These are phyloP conservation scores for Saxidomus purpurata DNA, from an alignment of 1,140 invertebrate genomes.

Conservation along the genomic window DNA sequence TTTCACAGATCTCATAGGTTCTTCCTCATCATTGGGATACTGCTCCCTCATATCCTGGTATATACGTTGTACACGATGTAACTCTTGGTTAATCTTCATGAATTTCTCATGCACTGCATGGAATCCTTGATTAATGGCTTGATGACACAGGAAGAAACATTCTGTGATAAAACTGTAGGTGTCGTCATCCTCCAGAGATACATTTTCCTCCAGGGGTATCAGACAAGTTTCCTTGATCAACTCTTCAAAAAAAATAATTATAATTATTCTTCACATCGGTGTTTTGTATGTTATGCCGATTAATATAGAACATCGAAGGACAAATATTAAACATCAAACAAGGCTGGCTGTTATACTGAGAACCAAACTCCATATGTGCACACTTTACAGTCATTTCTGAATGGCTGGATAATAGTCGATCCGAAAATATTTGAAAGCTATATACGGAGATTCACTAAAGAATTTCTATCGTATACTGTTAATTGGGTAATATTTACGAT, in stretches of 20 bases:
- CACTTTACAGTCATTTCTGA: too few species aligned
- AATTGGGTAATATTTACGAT: too few species aligned
- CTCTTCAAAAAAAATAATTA: slow-evolving; percentile 80
- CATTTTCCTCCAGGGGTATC: slow-evolving; percentile 89
- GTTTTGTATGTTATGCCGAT: too few species aligned
- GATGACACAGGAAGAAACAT: slow-evolving; percentile 96
- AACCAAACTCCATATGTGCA: too few species aligned
- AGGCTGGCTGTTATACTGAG: too few species aligned
- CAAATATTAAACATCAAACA: too few species aligned
- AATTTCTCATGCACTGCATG: slow-evolving; percentile 93
- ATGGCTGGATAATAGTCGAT: too few species aligned
- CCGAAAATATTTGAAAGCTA: too few species aligned
- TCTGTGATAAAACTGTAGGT: slow-evolving; percentile 94
- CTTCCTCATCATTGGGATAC: slow-evolving; percentile 82
- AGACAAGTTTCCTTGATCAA: slow-evolving; percentile 92
- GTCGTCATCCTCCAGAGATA: slow-evolving; percentile 87
- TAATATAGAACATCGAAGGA: too few species aligned
- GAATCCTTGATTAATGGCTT: slow-evolving; percentile 92
- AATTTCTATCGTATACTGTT: too few species aligned
- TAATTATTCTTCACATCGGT: too few species aligned
- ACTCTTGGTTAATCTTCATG: slow-evolving; percentile 89
- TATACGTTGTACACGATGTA: slow-evolving; percentile 91
- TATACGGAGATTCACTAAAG: too few species aligned
- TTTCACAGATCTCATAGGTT: slow-evolving; percentile 89
- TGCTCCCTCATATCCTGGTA: slow-evolving; percentile 88